A percentile compares a stretch with the other conserved stretches of the same genome.
These are phyloP conservation scores for Pogonognathellus flavescens DNA, from an alignment of 1,140 invertebrate species.

Conservation along the genomic window DNA sequence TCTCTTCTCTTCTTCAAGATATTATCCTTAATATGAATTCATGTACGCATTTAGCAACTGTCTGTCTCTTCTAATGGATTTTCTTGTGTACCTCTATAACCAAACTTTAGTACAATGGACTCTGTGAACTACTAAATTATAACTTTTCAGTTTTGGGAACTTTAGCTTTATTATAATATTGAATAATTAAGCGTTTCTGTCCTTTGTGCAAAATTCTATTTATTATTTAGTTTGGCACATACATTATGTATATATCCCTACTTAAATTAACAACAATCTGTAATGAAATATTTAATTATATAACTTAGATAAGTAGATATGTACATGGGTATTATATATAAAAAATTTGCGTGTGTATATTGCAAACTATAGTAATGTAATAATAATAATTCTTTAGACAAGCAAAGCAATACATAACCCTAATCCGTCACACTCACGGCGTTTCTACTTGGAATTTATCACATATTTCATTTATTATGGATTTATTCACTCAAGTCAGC, in stretches of 20 bases:
- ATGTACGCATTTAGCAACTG: slow-evolving; percentile 18
- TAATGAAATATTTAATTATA: too few relatives aligned
- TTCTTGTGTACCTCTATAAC: neutral
- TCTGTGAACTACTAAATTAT: neutral
- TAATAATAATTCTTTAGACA: too few relatives aligned
- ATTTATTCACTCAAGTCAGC: neutral
- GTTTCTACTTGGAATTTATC: neutral
- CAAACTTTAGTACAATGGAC: neutral
- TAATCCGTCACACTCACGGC: neutral
- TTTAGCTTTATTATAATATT: neutral
- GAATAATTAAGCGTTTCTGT: neutral
- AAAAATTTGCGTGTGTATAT: too few relatives aligned
- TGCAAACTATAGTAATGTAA: too few relatives aligned
- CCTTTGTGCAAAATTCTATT: neutral
- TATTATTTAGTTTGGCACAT: neutral
- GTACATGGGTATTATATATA: too few relatives aligned
- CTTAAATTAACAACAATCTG: too few relatives aligned
- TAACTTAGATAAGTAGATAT: too few relatives aligned
- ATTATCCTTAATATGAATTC: slow-evolving; percentile 18
- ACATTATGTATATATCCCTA: too few relatives aligned
- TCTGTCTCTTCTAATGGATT: neutral
- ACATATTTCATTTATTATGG: neutral
- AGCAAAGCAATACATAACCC: too few relatives aligned
- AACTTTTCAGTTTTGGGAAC: neutral
- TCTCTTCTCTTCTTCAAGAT: too few relatives aligned